Evolutionary conservation across 2,888 invertebrate genomes (phyloP).

Genomic region (Apamea sordens): DNA sequence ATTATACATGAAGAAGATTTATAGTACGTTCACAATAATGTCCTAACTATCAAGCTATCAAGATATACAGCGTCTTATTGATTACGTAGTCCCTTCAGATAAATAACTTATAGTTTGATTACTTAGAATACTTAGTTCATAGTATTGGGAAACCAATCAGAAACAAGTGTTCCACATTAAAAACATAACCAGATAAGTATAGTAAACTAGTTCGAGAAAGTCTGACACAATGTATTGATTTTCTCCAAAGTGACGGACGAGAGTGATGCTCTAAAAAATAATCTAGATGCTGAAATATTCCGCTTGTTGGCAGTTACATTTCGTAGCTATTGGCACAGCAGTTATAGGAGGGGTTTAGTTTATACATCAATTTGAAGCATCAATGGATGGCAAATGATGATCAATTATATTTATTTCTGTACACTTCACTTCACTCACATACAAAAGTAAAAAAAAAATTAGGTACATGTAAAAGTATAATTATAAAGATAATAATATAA

Average conservation of each 20-base stretch:
- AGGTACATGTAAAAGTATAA: too few relatives aligned
- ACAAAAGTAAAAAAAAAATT: too few relatives aligned
- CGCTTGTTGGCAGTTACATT: slow-evolving; percentile 15
- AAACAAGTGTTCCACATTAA: slow-evolving; percentile 21
- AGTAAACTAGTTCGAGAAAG: slow-evolving; percentile 21
- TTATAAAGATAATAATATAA: too few relatives aligned
- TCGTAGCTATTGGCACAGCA: not conserved
- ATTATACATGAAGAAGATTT: not conserved
- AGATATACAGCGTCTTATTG: slow-evolving; percentile 8
- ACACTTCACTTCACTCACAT: too few relatives aligned
- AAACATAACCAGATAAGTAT: slow-evolving; percentile 10
- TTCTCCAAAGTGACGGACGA: slow-evolving; percentile 25
- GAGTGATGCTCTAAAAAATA: slow-evolving; percentile 14
- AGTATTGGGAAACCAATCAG: slow-evolving; percentile 13
- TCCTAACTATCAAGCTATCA: not conserved
- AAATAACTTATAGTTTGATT: slow-evolving; percentile 16
- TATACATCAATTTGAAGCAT: not conserved
- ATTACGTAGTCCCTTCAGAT: slow-evolving; percentile 4
- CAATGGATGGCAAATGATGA: not conserved
- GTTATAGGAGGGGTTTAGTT: not conserved
- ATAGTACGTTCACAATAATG: slow-evolving; percentile 1
- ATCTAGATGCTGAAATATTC: slow-evolving; percentile 41
- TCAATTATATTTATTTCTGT: not conserved
- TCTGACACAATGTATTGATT: slow-evolving; percentile 51
- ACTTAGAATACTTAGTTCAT: slow-evolving; percentile 10